Evolutionary conservation across 2,888 invertebrate genomes (phyloP).

Genomic region (Tenodera sinensis): DNA sequence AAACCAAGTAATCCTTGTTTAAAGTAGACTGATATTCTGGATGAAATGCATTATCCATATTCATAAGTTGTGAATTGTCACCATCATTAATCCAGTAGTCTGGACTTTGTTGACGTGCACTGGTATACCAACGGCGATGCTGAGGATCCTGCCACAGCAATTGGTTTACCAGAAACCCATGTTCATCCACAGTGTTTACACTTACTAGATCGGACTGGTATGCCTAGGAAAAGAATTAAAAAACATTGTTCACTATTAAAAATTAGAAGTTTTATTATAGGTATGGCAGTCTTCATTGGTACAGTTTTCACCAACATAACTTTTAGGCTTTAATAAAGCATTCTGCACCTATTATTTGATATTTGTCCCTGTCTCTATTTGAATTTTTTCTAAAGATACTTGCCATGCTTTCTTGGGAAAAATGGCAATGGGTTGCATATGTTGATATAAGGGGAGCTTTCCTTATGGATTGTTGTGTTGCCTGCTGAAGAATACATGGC

Average conservation of each 20-base stretch:
- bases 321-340: background rate
- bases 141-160: constrained; percentile 81
- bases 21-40: constrained; percentile 49
- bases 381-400: too few species aligned
- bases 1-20: constrained; percentile 72
- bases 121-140: constrained; percentile 82
- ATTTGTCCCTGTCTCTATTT: too few species aligned
- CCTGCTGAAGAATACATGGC: too few species aligned
- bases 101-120: constrained; percentile 68
- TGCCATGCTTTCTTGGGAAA: too few species aligned
- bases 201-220: constrained; percentile 77
- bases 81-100: constrained; percentile 79
- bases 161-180: constrained; percentile 79
- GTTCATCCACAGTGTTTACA: constrained; percentile 79
- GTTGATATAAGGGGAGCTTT: too few species aligned
- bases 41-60: constrained; percentile 79
- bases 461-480: too few species aligned
- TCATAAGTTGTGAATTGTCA: constrained; percentile 73
- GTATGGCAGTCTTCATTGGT: too few species aligned
- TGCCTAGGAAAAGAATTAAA: constrained; percentile 48
- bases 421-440: too few species aligned
- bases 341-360: background rate
- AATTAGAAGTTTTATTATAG: too few species aligned
- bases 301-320: background rate
- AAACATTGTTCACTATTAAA: background rate